Base-by-base conservation (phyloP, 2,888 invertebrate species). In the Minunthozetes semirufus region DNA sequence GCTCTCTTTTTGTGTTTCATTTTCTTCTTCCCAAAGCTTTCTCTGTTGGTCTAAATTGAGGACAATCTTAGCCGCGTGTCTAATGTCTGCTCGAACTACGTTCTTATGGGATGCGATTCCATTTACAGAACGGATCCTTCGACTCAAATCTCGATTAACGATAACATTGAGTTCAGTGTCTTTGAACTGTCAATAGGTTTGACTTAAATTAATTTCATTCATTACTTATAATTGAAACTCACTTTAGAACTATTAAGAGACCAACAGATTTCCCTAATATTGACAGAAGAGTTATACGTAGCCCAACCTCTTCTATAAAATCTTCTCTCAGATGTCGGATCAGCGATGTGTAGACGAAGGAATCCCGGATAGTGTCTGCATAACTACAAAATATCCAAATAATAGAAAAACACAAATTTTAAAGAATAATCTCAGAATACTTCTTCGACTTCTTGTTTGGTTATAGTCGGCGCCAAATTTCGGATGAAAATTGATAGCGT, bases 181-280 rank as follows among this genome's bases (percentile, higher is more conserved):
- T 78, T 90, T 88, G 78, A 91, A 85, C 92, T 92, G 77, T 42
- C 79, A 25, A 53, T n/a, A n/a, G 73, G 19, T 46, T 72, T 73
- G 25, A 61, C 48, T 29, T 13, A 1, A 74, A 75, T 42, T 63
- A 74, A 53, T 63, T 25, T n/a, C n/a, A 8, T 19, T 53, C 13
- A 59, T 50, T 17, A n/a, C 4, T 9, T 19, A 68, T n/a, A 27
- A 42, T 22, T 66, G 15, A 53, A 27, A 81, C 84, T 83, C 83
- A 91, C 88, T 81, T 97, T 87, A 77, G 95, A 93, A 80, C 94
- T 96, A 82, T 97, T 98, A 59, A 99, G 87, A 82, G 93, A 94
- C 97, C 97, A 99, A 84, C 98, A 99, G 79, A 99, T 98, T 82
- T 99, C 98, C 82, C 98, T 98, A 79, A 99, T 98, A 84, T 98